Base-by-base conservation (phyloP, 2,797 vertebrate genomes). In the Myioborus miniatus region DNA sequence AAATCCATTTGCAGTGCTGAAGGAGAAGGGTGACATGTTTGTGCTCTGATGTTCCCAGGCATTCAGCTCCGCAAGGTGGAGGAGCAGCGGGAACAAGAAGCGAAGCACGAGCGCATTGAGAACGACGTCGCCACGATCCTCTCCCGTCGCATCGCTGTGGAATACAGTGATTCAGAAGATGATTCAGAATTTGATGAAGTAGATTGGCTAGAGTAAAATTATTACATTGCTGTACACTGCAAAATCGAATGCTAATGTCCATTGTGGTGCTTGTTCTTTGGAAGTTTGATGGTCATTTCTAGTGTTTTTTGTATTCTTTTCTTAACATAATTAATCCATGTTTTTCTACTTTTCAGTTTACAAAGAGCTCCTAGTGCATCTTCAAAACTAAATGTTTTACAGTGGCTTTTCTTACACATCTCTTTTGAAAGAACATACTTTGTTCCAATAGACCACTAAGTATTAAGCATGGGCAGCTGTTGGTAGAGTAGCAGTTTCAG, bases 161-260 rank as follows among this genome's bases (percentile, higher is more conserved):
- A 99, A 75, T 99, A 99, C 94, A 99, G 99, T 5, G 99, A 99
- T 97, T 99, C 99, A 1, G 99, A 99, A 97, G 99, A 99, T 49
- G 99, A 99, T 94, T 99, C 99, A 1, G 99, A 99, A 95, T 99
- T 99, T 36, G 99, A 99, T 83, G 99, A 99, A 97, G 99, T 99
- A 59, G 99, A 99, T 98, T 99, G 99, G 99, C 98, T 99, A 98
- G 99, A 99, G 97, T 99, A 96, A 98, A 94, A 91, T 58, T 24
- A 79, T 43, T 74, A 21, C 92, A 15, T 93, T 86, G 96, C 96
- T 97, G 96, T 93, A 97, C 94, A 89, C 90, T 97, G 97, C 94
- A 96, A 97, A 97, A 95, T 96, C 75, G 92, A 98, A 98, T 98
- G 98, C 98, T 98, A 69, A 97, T 96, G 98, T 98, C 97, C 95